Base-by-base conservation (phyloP, 2,888 invertebrate genomes). In the Scrobipalpa costella region DNA sequence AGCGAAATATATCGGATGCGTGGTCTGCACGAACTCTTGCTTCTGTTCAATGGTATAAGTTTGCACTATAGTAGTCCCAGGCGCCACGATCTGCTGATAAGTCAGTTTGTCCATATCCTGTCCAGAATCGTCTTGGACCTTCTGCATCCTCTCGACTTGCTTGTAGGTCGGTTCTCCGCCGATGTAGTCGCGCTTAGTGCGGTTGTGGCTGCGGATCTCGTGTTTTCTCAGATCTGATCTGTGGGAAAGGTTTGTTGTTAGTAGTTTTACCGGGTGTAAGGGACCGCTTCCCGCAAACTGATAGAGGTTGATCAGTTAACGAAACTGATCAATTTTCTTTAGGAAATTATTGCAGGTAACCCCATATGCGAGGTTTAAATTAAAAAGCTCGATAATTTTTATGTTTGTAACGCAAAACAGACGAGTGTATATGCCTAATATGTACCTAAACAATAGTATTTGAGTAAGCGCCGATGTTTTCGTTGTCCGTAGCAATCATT, bases 161-260 rank as follows among this genome's bases (percentile, higher is more conserved):
- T 88, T 89, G 79, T 91, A 91, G 0, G 89, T 76, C 0, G 90
- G 90, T 71, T 91, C 91, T 34, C 90, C 90, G 68, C 91, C 91
- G 8, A 90, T 73, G 73, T 90, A 90, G 71, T 87, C 88, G 15
- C 90, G 86, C 63, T 91, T 91, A n/a, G 81, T 77, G 36, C 91
- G 85, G 64, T 90, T 88, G 79, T 91, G 91, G 60, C 78, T 83
- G 5, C 86, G 81, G 21, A 90, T 89, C 69, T 90, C 90, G 73
- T 91, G 91, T 66, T 91, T 91, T n/a, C 91, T 84, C 0, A 90
- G 80, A 47, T 91, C 90, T 0, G 90, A 89, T 73, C 90, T 91
- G 38, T 36, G 13, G n/a, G 9, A 8, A 59, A 21, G 6, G 8
- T 7, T 0, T 55, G 11, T 55, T 27, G n/a, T n/a, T 34, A 17